Evolutionary conservation across 2,888 invertebrate genomes (phyloP), one percentile per base, ranked within the genome.

Genomic region (Lamellibrachia satsuma): DNA sequence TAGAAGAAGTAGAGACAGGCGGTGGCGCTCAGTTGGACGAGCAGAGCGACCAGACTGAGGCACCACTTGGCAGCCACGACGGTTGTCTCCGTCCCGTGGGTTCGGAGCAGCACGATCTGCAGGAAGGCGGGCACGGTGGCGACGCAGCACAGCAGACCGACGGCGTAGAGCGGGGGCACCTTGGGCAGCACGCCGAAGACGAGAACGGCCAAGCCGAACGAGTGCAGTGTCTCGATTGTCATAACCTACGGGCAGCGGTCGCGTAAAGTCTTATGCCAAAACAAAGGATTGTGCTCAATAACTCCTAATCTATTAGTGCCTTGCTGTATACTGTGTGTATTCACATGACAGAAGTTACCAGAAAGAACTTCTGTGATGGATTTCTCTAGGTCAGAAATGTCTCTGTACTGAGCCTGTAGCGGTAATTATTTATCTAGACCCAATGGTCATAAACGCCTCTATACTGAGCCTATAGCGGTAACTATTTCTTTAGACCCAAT

Each of bases 31-130:
- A 75, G 75, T 22, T 75, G 75, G 75, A 75, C 75, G 22, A 75
- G 75, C 22, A 75, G n/a, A n/a, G 75, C 75, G 75, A 75, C 6
- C 15, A 75, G 75, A 75, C 22, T 75, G 52, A 75, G 15, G 90
- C 22, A 90, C 75, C 95, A 94, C 92, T 95, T 95, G 91, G 96
- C 96, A 7, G 98, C 97, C 96, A 97, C 98, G 96, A 98, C 98
- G 95, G 98, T 98, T 98, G 98, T 98, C 98, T 98, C 98, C 52
- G 98, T 98, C 91, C 97, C 97, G 0, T 98, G 98, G 92, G 98
- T 97, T 52, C 98, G 97, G 57, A 98, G 94, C 92, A 98, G 97
- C 3, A 98, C 97, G 6, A 97, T 94, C 0, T 98, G 97, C 93
- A 97, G 94, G 15, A 75, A 75, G 75, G 75, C 75, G 22, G 75